Evolutionary conservation across 2,888 invertebrate genomes (phyloP).

Genomic region (Agelastica alni): DNA sequence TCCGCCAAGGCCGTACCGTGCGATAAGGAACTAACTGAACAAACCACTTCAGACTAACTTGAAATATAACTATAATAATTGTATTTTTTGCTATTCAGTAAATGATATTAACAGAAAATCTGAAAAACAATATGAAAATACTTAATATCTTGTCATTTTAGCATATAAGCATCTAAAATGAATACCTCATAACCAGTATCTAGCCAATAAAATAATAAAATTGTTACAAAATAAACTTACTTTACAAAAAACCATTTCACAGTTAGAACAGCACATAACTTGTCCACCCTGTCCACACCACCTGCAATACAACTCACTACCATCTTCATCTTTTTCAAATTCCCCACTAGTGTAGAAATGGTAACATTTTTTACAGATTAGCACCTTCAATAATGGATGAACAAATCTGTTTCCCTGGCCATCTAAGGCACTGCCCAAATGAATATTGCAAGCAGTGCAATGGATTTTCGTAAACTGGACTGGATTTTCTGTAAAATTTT

Average conservation of each 20-base stretch:
- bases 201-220: too few relatives aligned
- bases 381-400: conserved; percentile 74
- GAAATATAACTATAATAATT: neutral
- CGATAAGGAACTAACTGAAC: too few relatives aligned
- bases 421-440: conserved; percentile 72
- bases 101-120: too few relatives aligned
- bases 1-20: too few relatives aligned
- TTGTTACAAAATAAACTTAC: conserved; percentile 50
- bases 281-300: conserved; percentile 78
- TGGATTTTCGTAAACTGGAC: conserved; percentile 68
- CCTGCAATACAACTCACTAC: conserved; percentile 79
- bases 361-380: conserved; percentile 73
- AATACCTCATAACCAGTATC: too few relatives aligned
- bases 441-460: conserved; percentile 75
- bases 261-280: conserved; percentile 78
- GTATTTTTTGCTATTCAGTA: too few relatives aligned
- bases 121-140: too few relatives aligned
- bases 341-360: conserved; percentile 81
- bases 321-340: conserved; percentile 82
- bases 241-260: conserved; percentile 75
- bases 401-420: conserved; percentile 68
- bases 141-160: too few relatives aligned
- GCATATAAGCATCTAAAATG: too few relatives aligned
- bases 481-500: conserved; percentile 41
- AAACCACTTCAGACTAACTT: too few relatives aligned